Conservation (phyloP, 1,140 invertebrate species). For the Eueides isabella region DNA sequence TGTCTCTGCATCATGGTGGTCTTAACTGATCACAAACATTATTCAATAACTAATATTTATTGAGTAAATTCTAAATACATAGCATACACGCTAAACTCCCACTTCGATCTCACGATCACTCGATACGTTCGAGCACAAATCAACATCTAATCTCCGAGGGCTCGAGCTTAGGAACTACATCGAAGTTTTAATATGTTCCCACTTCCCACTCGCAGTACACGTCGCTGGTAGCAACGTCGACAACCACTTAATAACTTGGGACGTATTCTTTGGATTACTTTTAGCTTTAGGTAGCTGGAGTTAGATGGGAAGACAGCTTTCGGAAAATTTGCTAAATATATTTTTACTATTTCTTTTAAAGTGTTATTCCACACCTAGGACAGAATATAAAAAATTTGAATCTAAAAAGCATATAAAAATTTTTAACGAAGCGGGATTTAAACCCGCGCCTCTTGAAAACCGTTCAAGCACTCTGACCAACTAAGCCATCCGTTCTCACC, state of each 20-base stretch:
- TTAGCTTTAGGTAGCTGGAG: background rate
- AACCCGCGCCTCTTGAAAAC: too few species aligned
- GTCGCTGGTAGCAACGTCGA: slow-evolving; percentile 1
- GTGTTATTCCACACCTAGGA: background rate
- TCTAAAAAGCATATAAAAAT: too few species aligned
- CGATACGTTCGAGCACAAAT: slow-evolving; percentile 7
- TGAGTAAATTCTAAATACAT: background rate
- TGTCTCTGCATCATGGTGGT: too few species aligned
- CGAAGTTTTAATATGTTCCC: slow-evolving; percentile 26
- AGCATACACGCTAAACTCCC: background rate
- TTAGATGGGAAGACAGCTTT: background rate
- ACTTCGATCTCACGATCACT: background rate
- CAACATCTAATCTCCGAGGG: slow-evolving; percentile 19
- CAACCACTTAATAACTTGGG: slow-evolving; percentile 18
- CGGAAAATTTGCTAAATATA: background rate
- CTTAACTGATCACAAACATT: too few species aligned
- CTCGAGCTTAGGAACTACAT: slow-evolving; percentile 10
- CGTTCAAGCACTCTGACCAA: too few species aligned
- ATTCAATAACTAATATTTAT: background rate
- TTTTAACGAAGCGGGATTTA: too few species aligned
- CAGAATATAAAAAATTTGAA: too few species aligned
- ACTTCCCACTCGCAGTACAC: background rate
- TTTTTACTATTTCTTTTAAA: background rate
- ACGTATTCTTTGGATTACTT: slow-evolving; percentile 14
- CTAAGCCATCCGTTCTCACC: too few species aligned